Base-by-base conservation (phyloP, 2,797 vertebrate genomes). In the Pelodytes ibericus region DNA sequence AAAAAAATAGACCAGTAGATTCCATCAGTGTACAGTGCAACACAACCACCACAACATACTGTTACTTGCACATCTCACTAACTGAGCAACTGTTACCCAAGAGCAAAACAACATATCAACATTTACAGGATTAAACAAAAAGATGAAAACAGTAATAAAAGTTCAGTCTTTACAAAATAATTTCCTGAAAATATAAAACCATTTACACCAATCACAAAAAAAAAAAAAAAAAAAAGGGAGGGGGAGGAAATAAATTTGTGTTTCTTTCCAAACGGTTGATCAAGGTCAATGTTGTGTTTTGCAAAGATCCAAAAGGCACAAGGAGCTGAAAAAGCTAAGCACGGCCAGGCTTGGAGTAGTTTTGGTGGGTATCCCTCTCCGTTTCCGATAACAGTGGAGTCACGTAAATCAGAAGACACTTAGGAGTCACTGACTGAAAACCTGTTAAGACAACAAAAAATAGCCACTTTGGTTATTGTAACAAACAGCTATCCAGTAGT, bases 241-340 rank as follows among this genome's bases (percentile, higher is more conserved):
- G 82, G 78, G 83, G 11, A 89, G 82, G 81, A 86, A n/a, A n/a
- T n/a, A n/a, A n/a, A n/a, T n/a, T n/a, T n/a, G n/a, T n/a, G 81
- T 84, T 88, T 91, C 85, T 57, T 86, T 88, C 82, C 81, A 88
- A 84, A 89, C 87, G 86, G 84, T 86, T 86, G 84, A 80, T 85
- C 82, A 82, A 83, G 83, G 74, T 81, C 75, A 75, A 80, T 82
- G 76, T 68, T 74, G 83, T 82, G 87, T 87, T 61, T 78, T 81
- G 83, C 86, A 89, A 89, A 91, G 84, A 90, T 91, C 87, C 87
- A 88, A 90, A 93, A 93, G 92, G 92, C 92, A 93, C 90, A 85
- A 82, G 85, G 88, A 90, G 86, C 88, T 90, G 87, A 90, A 82
- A 49, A 87, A 89, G 80, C 87, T 87, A 90, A 91, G 87, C 88